These are phyloP conservation scores for Perodicticus potto DNA, from an alignment of 2,797 vertebrate species.

Conservation along the genomic window DNA sequence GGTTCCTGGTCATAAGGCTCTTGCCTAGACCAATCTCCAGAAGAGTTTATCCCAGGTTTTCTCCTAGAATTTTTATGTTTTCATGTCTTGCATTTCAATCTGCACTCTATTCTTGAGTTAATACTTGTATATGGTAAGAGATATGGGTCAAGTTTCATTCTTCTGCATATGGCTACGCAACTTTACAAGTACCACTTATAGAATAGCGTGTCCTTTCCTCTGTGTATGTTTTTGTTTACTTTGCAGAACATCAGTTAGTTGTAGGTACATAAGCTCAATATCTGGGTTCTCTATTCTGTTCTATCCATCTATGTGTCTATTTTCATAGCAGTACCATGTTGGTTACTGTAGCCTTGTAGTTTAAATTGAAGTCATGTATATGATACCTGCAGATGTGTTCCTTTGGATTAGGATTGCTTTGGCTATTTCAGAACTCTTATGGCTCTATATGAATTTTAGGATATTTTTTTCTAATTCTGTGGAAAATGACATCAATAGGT, in stretches of 20 bases:
- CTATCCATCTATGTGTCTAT: not conserved
- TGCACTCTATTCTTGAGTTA: not conserved
- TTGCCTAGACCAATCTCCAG: not conserved
- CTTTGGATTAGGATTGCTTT: not conserved
- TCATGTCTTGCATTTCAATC: not conserved
- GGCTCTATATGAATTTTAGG: not conserved
- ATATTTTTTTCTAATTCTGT: not conserved
- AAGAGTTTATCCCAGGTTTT: not conserved
- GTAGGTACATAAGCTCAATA: not conserved
- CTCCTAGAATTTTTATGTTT: not conserved
- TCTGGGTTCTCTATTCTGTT: not conserved
- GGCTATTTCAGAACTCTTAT: not conserved
- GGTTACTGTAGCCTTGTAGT: not conserved
- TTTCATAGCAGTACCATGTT: not conserved
- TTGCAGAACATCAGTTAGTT: not conserved
- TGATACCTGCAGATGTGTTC: not conserved
- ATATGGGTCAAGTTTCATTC: not conserved
- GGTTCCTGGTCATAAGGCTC: not conserved
- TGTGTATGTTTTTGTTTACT: not conserved
- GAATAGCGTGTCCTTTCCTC: not conserved
- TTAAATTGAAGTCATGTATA: not conserved
- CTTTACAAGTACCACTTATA: not conserved
- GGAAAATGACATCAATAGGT: not conserved
- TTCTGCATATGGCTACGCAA: not conserved
- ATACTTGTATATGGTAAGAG: not conserved